Base-by-base conservation (phyloP, 2,113 vertebrate genomes). In the Marmota monax region DNA sequence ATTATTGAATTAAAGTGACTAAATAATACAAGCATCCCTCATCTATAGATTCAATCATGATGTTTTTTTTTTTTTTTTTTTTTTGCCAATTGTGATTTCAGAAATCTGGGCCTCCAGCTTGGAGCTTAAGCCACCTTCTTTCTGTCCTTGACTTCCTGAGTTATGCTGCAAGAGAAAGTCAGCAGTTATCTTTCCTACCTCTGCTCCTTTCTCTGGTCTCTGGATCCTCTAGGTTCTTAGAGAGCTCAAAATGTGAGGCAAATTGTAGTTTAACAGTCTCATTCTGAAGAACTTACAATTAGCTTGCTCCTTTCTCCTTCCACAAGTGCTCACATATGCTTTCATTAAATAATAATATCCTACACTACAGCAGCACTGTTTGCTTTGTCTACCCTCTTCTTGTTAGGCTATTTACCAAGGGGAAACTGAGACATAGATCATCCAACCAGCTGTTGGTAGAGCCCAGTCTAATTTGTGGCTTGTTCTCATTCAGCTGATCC, bases 1-100 rank as follows among this genome's bases (percentile, higher is more conserved):
- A 85, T 92, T 37, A 96, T 92, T 95, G 87, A 96, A 97, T 97
- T 96, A 82, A 94, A 95, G 70, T 95, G 79, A 48, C 61, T 67
- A 93, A 70, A 69, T 92, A 92, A 93, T 69, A 78, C 20, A 82
- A 53, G 22, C 77, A 91, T 93, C 69, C 77, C 22, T 92, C 70
- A 79, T 88, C 67, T 90, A 88, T 78, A 88, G 91, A 58, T 78
- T 53, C 32, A 63, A 10, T 63, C 48, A 23, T 90, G 32, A 20
- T 90, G 67, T 27, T 22, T 90, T 45, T 88, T 89, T 39, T 37
- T 27, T 22, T 90, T 45, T 88, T 89, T 39, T 90, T 42, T 42
- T 45, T 88, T 89, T 77, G 32, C 58, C 67, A 65, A 2, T 76
- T 63, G 27, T 70, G 42, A 92, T 91, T 96, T 79, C 53, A 92